Percentiles rank a stretch among this genome's conserved stretches.
Conservation (phyloP, 1,140 invertebrate species). For the Ceratina japonica region DNA sequence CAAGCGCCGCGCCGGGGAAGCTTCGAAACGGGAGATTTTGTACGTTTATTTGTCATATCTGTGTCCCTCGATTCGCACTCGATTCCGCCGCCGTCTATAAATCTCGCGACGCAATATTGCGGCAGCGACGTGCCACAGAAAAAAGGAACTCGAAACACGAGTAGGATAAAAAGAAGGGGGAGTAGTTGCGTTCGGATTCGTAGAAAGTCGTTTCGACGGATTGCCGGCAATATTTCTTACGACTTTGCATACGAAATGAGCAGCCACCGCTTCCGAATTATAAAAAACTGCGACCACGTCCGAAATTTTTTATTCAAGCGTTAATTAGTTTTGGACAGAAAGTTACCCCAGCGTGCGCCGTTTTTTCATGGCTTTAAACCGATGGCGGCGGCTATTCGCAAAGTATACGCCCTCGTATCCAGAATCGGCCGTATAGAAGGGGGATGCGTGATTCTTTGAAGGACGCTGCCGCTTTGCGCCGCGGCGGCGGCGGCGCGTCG, state of each 20-base stretch:
- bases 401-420: slow-evolving; percentile 7
- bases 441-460: slow-evolving; percentile 22
- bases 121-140: slow-evolving; percentile 5
- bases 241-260: too few relatives aligned
- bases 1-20: slow-evolving; percentile 24
- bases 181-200: too few relatives aligned
- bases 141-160: neutral
- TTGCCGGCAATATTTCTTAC: too few relatives aligned
- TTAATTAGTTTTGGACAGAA: neutral
- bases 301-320: too few relatives aligned
- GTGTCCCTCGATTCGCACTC: slow-evolving; percentile 49
- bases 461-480: neutral
- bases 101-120: slow-evolving; percentile 49
- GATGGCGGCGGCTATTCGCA: slow-evolving; percentile 27
- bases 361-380: neutral
- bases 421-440: neutral
- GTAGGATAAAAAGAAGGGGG: neutral
- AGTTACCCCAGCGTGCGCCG: neutral
- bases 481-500: neutral
- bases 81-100: slow-evolving; percentile 35
- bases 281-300: too few relatives aligned
- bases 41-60: slow-evolving; percentile 61
- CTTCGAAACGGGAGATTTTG: slow-evolving; percentile 61
- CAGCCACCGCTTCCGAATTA: too few relatives aligned
- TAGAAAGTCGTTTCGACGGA: too few relatives aligned